Conservation (phyloP, 2,888 invertebrate species). For the Camponotus fellah region DNA sequence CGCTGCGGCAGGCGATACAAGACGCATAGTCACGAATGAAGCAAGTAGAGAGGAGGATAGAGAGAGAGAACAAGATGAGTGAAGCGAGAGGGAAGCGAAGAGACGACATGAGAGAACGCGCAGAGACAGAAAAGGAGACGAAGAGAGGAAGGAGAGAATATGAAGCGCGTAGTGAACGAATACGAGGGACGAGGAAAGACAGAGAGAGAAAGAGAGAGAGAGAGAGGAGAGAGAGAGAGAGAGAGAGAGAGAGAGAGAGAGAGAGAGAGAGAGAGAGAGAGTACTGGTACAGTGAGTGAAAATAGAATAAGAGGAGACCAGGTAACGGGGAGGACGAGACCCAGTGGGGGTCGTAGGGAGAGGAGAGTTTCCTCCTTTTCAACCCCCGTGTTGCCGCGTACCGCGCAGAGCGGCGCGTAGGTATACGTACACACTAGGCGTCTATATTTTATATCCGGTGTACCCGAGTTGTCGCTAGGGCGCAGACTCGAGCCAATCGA, state of each 20-base stretch:
- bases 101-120: conserved; percentile 7
- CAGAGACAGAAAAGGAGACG: conserved; percentile 30
- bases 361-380: conserved; percentile 69
- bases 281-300: conserved; percentile 38
- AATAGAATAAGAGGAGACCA: conserved; percentile 47
- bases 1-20: conserved; percentile 32
- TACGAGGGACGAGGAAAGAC: conserved; percentile 25
- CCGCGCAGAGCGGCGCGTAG: conserved; percentile 58
- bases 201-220: conserved; percentile 5
- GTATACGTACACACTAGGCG: conserved; percentile 72
- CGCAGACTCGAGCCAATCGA: conserved; percentile 81
- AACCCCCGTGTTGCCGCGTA: conserved; percentile 60
- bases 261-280: conserved; percentile 38
- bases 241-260: conserved; percentile 8
- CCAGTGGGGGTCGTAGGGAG: conserved; percentile 31
- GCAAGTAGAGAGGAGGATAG: conserved; percentile 18
- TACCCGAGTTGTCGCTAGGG: conserved; percentile 78
- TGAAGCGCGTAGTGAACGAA: conserved; percentile 23
- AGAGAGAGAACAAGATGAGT: conserved; percentile 16
- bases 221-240: conserved; percentile 39
- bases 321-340: conserved; percentile 49
- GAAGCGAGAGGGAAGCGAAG: conserved; percentile 10
- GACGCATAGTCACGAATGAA: conserved; percentile 34
- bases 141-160: conserved; percentile 25
- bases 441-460: conserved; percentile 80